Conservation (phyloP, 2,113 vertebrate genomes). For the Thunnus maccoyii region DNA sequence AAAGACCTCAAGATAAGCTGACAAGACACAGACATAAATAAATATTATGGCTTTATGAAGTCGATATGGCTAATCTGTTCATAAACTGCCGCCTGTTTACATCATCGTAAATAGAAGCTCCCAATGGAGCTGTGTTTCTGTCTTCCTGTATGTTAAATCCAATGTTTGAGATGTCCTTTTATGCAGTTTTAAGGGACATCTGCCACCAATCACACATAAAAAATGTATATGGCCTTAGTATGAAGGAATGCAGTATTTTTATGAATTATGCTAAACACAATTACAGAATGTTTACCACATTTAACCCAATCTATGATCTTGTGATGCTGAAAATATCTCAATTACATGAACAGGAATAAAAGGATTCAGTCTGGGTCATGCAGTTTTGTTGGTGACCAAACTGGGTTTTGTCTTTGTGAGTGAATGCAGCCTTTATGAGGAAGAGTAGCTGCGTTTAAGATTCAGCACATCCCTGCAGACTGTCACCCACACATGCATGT, state of each 20-base stretch:
- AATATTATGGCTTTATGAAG: not conserved
- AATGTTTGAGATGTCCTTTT: not conserved
- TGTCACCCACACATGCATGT: constrained; percentile 54
- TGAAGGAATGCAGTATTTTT: too few species aligned
- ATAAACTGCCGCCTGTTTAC: too few species aligned
- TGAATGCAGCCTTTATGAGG: constrained; percentile 62
- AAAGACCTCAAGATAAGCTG: not conserved
- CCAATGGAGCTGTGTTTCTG: not conserved
- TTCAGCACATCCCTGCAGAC: constrained; percentile 63
- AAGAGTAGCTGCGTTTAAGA: constrained; percentile 57
- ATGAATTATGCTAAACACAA: too few species aligned
- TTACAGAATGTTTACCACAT: not conserved
- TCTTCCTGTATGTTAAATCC: not conserved
- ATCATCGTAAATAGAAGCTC: too few species aligned
- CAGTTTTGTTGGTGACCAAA: constrained; percentile 14
- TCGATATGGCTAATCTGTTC: not conserved
- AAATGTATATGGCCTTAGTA: too few species aligned
- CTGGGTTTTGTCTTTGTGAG: constrained; percentile 30
- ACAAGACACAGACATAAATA: too few species aligned
- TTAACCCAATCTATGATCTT: not conserved
- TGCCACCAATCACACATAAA: not conserved
- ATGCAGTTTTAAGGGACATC: not conserved
- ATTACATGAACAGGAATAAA: not conserved
- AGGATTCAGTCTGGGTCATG: constrained; percentile 22
- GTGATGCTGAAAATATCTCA: too few species aligned